Evolutionary conservation across 2,888 invertebrate species (phyloP), one percentile per base, ranked within the genome.

Genomic region (Thumatha senex): DNA sequence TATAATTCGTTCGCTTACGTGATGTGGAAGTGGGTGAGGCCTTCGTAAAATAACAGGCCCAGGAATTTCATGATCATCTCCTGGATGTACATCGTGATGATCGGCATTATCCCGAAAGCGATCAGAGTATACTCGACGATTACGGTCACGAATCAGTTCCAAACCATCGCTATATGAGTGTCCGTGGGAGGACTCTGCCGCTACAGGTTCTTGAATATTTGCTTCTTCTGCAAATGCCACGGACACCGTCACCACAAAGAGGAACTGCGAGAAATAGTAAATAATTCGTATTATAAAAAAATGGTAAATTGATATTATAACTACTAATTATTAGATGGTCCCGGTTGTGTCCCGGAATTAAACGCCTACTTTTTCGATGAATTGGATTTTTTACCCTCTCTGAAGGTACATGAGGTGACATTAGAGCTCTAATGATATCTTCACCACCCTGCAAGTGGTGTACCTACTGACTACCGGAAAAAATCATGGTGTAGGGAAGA

Each of bases 11-110:
- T 7, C 9, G 8, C 75, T 69, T 48, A 74, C 77, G 46, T 67
- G 58, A 46, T 12, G 47, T 10, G 63, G 56, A 9, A 71, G 61
- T 7, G 67, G 68, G 43, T 58, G 52, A 18, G 72, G 70, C 29
- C 63, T 57, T 1, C 76, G 58, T 9, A 77, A 44, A 12, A 74
- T 72, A 9, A 67, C 56, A 1, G 76, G 77, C 4, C 72, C 70
- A 34, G 56, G 30, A 4, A 46, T 42, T 2, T 70, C 61, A 0
- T 66, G 46, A 30, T 72, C 62, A 10, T 58, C 14, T 38, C 15
- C 50, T 40, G 46, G 15, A n/a, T 40, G 9, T 3, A n/a, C 42
- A 31, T 15, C n/a, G 2, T 24, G 44, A 3, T 40, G 41, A 10
- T 39, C 15, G 12, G 29, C 45, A 34, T 46, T 34, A 0, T 40